Conservation (phyloP, 2,113 vertebrate genomes). For the Cavia aperea region DNA sequence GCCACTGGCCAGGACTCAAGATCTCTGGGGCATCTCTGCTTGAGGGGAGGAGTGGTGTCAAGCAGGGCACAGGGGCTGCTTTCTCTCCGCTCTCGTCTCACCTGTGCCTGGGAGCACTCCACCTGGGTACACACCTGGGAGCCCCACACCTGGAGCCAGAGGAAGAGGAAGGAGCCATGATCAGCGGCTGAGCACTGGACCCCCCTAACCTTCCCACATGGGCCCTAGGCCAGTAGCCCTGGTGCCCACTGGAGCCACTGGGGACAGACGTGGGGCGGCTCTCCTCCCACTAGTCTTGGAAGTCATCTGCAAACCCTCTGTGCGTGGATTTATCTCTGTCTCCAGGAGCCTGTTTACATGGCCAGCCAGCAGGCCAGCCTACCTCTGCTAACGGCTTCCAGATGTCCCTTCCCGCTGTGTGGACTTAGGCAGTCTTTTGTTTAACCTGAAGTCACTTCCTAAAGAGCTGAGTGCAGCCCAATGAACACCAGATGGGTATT, state of each 20-base stretch:
- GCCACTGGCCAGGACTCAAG: not conserved
- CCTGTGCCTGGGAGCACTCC: conserved; percentile 80
- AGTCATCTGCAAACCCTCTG: conserved; percentile 19
- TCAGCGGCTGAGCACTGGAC: not conserved
- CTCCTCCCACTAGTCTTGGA: not conserved
- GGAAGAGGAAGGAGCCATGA: not conserved
- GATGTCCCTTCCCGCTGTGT: conserved; percentile 56
- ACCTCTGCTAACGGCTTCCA: conserved; percentile 63
- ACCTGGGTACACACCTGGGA: conserved; percentile 79
- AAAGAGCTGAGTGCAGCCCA: not conserved
- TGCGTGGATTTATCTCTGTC: conserved; percentile 17
- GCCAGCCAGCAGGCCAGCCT: conserved; percentile 13
- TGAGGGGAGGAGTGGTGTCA: not conserved
- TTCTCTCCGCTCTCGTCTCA: conserved; percentile 43
- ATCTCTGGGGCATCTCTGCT: not conserved
- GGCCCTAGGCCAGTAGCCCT: not conserved
- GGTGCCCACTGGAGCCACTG: not conserved
- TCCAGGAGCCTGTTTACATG: conserved; percentile 55
- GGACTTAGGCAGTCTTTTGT: conserved; percentile 46
- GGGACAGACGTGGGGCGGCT: not conserved
- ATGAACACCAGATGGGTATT: not conserved
- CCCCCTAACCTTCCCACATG: not conserved
- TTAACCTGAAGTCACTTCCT: conserved; percentile 65
- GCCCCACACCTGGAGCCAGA: conserved; percentile 72
- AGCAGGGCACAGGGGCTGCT: not conserved